phyloP scores from a whole-genome alignment of 2,888 invertebrate genomes.

The Nysson spinosus region DNA sequence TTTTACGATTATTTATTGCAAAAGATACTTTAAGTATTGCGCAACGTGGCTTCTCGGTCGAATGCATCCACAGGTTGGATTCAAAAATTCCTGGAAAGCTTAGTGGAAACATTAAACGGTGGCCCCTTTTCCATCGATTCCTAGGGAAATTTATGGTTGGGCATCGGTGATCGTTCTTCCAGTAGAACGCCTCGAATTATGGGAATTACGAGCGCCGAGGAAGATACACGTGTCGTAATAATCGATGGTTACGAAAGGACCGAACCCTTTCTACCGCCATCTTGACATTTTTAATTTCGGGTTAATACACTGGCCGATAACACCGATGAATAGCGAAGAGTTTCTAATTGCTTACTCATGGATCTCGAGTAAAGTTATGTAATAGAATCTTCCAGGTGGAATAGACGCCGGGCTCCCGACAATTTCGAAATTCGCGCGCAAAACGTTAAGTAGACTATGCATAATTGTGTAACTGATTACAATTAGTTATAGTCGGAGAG shows the following conservation, averaged over 20 bases:
- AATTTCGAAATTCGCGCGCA: slow-evolving; percentile 40
- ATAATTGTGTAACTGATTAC: too few species aligned
- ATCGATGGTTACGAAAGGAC: slow-evolving; percentile 22
- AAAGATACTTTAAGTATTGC: not conserved
- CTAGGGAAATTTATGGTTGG: slow-evolving; percentile 12
- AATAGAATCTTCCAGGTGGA: slow-evolving; percentile 16
- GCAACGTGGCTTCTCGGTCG: slow-evolving; percentile 7
- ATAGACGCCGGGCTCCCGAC: slow-evolving; percentile 9
- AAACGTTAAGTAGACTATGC: slow-evolving; percentile 41
- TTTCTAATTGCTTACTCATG: slow-evolving; percentile 35
- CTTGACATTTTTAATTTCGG: slow-evolving; percentile 33
- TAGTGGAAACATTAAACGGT: not conserved
- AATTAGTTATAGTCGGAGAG: too few species aligned
- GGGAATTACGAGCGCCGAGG: not conserved
- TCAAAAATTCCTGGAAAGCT: too few species aligned
- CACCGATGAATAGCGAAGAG: slow-evolving; percentile 25
- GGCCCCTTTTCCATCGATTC: not conserved
- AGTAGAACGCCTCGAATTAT: slow-evolving; percentile 14
- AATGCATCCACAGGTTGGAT: not conserved
- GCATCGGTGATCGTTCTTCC: slow-evolving; percentile 27
- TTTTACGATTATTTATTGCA: not conserved
- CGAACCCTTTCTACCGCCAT: not conserved
- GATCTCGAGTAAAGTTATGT: slow-evolving; percentile 36
- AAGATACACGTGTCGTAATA: slow-evolving; percentile 26
- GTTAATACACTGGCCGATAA: slow-evolving; percentile 36